phyloP scores from a whole-genome alignment of 2,797 vertebrate species.

The Thunnus albacares region DNA sequence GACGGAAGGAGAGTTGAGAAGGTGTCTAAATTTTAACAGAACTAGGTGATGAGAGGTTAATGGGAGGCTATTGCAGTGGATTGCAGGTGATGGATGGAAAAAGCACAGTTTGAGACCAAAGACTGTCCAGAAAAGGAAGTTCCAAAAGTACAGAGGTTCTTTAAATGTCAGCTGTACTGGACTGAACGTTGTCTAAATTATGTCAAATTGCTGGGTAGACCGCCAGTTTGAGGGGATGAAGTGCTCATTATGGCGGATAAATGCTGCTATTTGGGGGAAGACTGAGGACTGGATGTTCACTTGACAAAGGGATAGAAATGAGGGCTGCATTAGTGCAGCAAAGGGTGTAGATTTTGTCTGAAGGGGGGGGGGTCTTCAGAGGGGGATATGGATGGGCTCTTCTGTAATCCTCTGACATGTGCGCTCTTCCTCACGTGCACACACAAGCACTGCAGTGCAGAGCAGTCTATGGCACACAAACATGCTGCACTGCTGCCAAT shows the following conservation, averaged over 20 bases:
- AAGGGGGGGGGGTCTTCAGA: slow-evolving; percentile 28
- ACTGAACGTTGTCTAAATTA: neutral
- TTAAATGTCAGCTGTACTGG: neutral
- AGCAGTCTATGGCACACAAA: slow-evolving; percentile 59
- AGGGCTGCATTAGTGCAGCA: slow-evolving; percentile 50
- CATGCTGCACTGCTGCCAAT: slow-evolving; percentile 55
- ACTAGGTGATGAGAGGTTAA: slow-evolving; percentile 6
- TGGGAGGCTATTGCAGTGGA: neutral
- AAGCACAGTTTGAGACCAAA: neutral
- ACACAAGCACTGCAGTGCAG: slow-evolving; percentile 62
- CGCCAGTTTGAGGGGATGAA: slow-evolving; percentile 31
- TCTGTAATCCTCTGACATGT: slow-evolving; percentile 74
- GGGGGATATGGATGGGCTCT: slow-evolving; percentile 40
- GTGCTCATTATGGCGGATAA: slow-evolving; percentile 42
- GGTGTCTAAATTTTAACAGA: slow-evolving; percentile 1
- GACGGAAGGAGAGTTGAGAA: neutral
- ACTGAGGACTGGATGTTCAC: slow-evolving; percentile 40
- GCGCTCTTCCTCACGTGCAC: slow-evolving; percentile 71
- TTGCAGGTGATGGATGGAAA: neutral
- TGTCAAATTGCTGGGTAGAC: slow-evolving; percentile 18
- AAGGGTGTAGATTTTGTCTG: slow-evolving; percentile 55
- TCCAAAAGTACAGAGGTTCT: neutral
- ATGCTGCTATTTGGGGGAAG: slow-evolving; percentile 50
- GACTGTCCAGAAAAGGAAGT: slow-evolving; percentile 5
- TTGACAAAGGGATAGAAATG: slow-evolving; percentile 49